These are phyloP conservation scores for Lophotis ruficrista DNA, from an alignment of 2,113 vertebrate species.

Conservation along the genomic window DNA sequence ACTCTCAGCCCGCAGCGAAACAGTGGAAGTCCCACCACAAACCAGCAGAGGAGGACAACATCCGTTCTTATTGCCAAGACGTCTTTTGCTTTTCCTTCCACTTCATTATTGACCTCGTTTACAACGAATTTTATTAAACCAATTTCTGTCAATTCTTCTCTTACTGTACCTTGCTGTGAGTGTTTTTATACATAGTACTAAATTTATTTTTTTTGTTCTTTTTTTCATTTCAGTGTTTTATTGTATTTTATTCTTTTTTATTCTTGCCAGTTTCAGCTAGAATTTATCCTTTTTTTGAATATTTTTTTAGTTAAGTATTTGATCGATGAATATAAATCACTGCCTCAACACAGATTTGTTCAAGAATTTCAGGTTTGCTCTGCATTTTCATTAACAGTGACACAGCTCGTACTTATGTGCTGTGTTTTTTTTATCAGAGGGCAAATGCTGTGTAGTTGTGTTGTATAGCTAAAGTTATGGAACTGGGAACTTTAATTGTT, in stretches of 20 bases:
- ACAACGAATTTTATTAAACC: fast-evolving
- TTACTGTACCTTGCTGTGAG: background rate
- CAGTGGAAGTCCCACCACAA: too few species aligned
- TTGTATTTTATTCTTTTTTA: background rate
- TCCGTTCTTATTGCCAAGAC: too few species aligned
- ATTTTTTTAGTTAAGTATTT: too few species aligned
- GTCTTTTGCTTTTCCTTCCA: too few species aligned
- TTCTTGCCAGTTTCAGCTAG: background rate
- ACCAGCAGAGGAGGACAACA: background rate
- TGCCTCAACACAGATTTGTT: fast-evolving
- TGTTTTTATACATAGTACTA: fast-evolving
- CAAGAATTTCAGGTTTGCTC: fast-evolving
- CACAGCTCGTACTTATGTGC: fast-evolving
- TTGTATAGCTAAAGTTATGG: fast-evolving
- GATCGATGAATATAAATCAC: too few species aligned
- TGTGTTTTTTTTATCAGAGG: fast-evolving
- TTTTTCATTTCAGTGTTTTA: too few species aligned
- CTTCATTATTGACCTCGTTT: too few species aligned
- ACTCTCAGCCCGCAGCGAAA: background rate
- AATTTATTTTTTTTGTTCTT: background rate
- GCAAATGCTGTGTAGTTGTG: background rate
- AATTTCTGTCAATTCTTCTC: background rate
- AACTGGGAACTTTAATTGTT: background rate
- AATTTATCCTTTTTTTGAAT: too few species aligned
- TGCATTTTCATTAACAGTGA: fast-evolving